Conservation (phyloP, 1,140 invertebrate genomes). For the Sinonovacula constricta region DNA sequence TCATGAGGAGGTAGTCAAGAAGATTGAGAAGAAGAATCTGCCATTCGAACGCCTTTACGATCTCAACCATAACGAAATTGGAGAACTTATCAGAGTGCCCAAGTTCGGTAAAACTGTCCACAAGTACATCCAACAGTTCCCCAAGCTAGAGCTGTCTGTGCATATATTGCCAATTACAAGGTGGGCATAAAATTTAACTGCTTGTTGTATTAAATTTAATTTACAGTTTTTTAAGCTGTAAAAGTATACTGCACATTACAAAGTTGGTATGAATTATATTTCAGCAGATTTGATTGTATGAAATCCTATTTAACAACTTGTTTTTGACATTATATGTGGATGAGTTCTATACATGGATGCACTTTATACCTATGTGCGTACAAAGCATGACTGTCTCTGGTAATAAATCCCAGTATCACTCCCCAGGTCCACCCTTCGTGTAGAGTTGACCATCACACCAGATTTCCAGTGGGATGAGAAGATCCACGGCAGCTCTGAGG, state of each 20-base stretch:
- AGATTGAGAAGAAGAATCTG: conserved; percentile 96
- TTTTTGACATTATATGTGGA: too few relatives aligned
- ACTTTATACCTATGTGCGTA: too few relatives aligned
- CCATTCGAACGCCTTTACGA: conserved; percentile 90
- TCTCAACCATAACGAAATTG: conserved; percentile 97
- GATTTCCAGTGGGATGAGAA: conserved; percentile 99
- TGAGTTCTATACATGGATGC: too few relatives aligned
- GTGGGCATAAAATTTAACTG: background rate
- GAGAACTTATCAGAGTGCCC: conserved; percentile 96
- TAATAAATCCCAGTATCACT: too few relatives aligned
- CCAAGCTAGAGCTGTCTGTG: conserved; percentile 95
- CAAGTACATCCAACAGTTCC: conserved; percentile 98
- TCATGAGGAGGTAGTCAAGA: conserved; percentile 98
- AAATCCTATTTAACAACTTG: too few relatives aligned
- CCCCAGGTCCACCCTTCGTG: conserved; percentile 87
- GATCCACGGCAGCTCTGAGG: conserved; percentile 94
- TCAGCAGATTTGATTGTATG: too few relatives aligned
- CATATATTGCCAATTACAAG: conserved; percentile 99
- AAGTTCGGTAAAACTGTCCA: conserved; percentile 98
- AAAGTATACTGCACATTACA: too few relatives aligned
- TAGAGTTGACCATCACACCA: conserved; percentile 98
- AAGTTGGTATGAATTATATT: too few relatives aligned
- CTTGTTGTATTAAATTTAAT: too few relatives aligned
- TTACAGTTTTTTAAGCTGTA: too few relatives aligned
- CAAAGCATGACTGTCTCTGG: background rate